Evolutionary conservation across 1,140 invertebrate genomes (phyloP), one percentile per base, ranked within the genome.

Genomic region (Protaetia brevitarsis): DNA sequence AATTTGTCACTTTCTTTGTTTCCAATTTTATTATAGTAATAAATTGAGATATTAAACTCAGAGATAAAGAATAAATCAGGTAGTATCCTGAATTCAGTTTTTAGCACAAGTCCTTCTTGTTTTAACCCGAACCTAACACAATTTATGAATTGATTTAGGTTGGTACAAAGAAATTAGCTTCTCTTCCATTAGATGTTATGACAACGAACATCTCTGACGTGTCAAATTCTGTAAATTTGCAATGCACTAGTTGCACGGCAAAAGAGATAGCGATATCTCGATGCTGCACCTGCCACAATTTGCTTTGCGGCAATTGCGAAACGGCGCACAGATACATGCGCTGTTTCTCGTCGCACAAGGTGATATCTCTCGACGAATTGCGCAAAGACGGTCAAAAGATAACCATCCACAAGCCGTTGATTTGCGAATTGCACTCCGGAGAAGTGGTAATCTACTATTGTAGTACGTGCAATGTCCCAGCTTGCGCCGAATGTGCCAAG

Each of bases 281-380:
- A 64, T 97, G 95, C 80, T 90, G 88, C 68, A 93, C 96, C 77
- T 97, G 95, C 80, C 93, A 93, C 71, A 95, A 95, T 81, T 93
- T 95, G 76, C 83, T 97, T 11, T 97, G 95, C 81, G 87, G 88
- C 19, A 93, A 94, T 77, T 98, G 95, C 81, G 93, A 96, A 68
- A 93, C 91, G 26, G 95, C 95, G 51, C 95, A 98, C 80, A 89
- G 94, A 77, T 91, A 89, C 71, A 97, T 97, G 94, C 85, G 93
- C 51, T 95, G 94, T 79, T 96, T 96, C 79, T 94, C 96, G 79
- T 93, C 91, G 72, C 95, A 97, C 72, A 84, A 92, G 76, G 93
- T 95, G 13, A 86, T 95, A 37, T 87, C 88, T 19, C 92, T 96
- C 77, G 93, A 96, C 74, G 91, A 94, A 66, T 83, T 96, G 71